Evolutionary conservation across 2,888 invertebrate genomes (phyloP).

Genomic region (Aphelenchoides bicaudatus): DNA sequence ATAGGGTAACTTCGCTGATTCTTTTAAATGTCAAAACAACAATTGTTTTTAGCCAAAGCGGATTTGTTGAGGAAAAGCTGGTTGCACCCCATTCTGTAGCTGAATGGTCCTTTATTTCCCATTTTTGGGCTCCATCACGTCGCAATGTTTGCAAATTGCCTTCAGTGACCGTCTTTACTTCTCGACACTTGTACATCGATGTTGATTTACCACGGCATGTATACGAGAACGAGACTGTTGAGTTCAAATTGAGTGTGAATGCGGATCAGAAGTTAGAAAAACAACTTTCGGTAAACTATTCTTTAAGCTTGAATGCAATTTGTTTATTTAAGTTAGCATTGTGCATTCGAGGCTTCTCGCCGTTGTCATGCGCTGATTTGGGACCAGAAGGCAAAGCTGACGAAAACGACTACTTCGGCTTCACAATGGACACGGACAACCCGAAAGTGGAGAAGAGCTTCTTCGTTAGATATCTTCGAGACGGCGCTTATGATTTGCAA

Average conservation of each 20-base stretch:
- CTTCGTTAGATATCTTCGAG: constrained; percentile 33
- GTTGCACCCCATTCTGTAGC: constrained; percentile 29
- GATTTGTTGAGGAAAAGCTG: constrained; percentile 16
- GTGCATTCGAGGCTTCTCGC: constrained; percentile 37
- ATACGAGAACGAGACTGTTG: constrained; percentile 56
- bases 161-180: constrained; percentile 12
- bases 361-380: constrained; percentile 37
- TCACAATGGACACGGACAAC: constrained; percentile 32
- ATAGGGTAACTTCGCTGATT: constrained; percentile 38
- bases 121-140: constrained; percentile 33
- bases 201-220: constrained; percentile 50
- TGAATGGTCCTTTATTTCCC: constrained; percentile 28
- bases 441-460: constrained; percentile 43
- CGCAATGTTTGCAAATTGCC: constrained; percentile 22
- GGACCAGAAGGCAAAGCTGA: constrained; percentile 29
- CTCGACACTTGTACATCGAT: constrained; percentile 40
- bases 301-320: no score
- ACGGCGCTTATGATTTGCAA: constrained; percentile 32
- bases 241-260: constrained; percentile 46
- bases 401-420: constrained; percentile 34
- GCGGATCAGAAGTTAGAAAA: constrained; percentile 28
- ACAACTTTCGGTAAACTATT: not conserved
- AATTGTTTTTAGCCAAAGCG: constrained; percentile 3
- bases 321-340: no score
- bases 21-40: constrained; percentile 10